Evolutionary conservation across 2,797 vertebrate species (phyloP).

Genomic region (Centropyge bicolor): DNA sequence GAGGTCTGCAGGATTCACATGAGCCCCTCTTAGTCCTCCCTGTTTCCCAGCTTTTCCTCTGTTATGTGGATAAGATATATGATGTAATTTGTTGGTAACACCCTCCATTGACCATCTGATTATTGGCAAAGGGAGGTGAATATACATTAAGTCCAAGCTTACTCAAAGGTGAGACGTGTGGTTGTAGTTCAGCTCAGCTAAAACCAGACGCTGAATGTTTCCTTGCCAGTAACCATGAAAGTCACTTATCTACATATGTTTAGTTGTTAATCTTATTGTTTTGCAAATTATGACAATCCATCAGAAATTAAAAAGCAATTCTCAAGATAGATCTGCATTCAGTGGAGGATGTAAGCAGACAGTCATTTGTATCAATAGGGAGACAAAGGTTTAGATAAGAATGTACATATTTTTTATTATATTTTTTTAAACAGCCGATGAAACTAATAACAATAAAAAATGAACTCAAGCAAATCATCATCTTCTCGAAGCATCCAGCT

Average conservation of each 20-base stretch:
- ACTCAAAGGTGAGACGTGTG: background rate
- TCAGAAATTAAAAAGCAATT: background rate
- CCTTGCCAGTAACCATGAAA: background rate
- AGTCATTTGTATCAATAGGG: background rate
- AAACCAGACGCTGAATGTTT: background rate
- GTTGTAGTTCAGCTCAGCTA: constrained; percentile 5
- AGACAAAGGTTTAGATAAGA: background rate
- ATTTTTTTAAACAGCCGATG: background rate
- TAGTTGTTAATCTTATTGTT: background rate
- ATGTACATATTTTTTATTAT: background rate
- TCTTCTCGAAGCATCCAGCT: background rate
- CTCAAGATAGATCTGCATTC: background rate
- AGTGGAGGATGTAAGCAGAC: background rate
- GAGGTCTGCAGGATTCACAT: background rate
- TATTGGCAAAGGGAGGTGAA: constrained; percentile 14
- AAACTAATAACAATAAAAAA: background rate
- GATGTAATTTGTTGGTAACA: constrained; percentile 16
- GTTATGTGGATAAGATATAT: constrained; percentile 1
- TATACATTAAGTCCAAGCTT: background rate
- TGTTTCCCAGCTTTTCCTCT: background rate
- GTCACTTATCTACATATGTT: background rate
- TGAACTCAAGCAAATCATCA: background rate
- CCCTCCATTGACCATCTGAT: constrained; percentile 15
- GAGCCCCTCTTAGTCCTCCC: background rate
- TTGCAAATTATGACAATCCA: background rate